Conservation (phyloP, 2,113 vertebrate genomes). For the Ancistrus triradiatus region DNA sequence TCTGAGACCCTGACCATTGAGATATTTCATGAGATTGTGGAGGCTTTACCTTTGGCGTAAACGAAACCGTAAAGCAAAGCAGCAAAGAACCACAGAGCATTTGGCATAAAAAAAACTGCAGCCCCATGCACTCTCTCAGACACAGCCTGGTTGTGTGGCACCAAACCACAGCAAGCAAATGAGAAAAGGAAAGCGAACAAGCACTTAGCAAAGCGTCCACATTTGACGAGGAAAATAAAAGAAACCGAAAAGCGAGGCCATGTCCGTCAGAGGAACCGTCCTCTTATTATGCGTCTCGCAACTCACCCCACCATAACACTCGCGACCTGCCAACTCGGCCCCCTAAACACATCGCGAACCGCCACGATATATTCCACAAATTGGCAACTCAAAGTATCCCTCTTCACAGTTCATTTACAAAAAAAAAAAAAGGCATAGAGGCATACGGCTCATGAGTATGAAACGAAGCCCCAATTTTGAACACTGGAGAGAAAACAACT, state of each 20-base stretch:
- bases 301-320: conserved; percentile 30
- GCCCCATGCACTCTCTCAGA: conserved; percentile 19
- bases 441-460: conserved; percentile 38
- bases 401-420: conserved; percentile 40
- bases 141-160: conserved; percentile 36
- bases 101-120: neutral
- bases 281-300: conserved; percentile 41
- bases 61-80: too few species aligned
- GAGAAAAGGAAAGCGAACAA: conserved; percentile 25
- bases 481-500: conserved; percentile 42
- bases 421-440: conserved; percentile 33
- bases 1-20: too few species aligned
- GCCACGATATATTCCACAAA: too few species aligned
- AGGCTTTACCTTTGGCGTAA: too few species aligned
- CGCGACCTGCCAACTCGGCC: conserved; percentile 38
- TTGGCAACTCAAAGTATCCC: conserved; percentile 47
- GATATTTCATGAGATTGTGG: too few species aligned
- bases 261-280: too few species aligned
- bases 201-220: conserved; percentile 38
- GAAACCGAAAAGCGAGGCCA: conserved; percentile 17
- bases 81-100: conserved; percentile 21
- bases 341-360: too few species aligned
- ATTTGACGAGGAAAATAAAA: neutral
- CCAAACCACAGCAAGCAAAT: conserved; percentile 26
- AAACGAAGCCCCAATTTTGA: conserved; percentile 44